These are phyloP conservation scores for Drymonia ruficornis DNA, from an alignment of 2,888 invertebrate genomes.

Conservation along the genomic window DNA sequence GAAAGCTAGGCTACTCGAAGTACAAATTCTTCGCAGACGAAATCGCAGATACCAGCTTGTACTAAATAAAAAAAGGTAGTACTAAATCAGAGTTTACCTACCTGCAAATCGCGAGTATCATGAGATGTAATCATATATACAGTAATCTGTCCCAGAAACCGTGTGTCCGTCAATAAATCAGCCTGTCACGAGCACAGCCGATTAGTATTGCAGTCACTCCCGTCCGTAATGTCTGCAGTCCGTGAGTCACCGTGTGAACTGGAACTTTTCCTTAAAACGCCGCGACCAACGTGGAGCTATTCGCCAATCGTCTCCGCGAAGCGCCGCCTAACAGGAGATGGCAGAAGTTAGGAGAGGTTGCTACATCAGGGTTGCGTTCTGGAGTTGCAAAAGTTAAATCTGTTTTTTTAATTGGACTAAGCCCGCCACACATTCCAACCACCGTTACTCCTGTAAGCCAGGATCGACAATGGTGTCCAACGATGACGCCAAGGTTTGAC, in stretches of 20 bases:
- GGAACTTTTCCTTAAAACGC: constrained; percentile 52
- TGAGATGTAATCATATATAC: constrained; percentile 13
- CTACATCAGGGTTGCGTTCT: not conserved
- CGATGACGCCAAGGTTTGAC: no score
- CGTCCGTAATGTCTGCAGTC: constrained; percentile 7
- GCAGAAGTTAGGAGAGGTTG: constrained; percentile 13
- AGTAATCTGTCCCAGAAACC: constrained; percentile 31
- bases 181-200: constrained; percentile 34
- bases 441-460: no score
- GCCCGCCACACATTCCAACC: no score
- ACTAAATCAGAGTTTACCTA: not conserved
- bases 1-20: no score
- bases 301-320: constrained; percentile 30
- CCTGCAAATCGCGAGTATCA: constrained; percentile 1
- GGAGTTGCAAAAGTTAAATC: no score
- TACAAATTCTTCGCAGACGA: no score
- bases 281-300: constrained; percentile 52
- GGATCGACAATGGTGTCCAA: no score
- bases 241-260: constrained; percentile 64
- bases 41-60: no score
- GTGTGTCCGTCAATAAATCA: constrained; percentile 32
- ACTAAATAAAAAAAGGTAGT: no score
- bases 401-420: no score
- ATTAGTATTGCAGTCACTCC: constrained; percentile 45
- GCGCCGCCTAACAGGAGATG: constrained; percentile 16